Base-by-base conservation (phyloP, 2,797 vertebrate genomes). In the Gastrophryne carolinensis region DNA sequence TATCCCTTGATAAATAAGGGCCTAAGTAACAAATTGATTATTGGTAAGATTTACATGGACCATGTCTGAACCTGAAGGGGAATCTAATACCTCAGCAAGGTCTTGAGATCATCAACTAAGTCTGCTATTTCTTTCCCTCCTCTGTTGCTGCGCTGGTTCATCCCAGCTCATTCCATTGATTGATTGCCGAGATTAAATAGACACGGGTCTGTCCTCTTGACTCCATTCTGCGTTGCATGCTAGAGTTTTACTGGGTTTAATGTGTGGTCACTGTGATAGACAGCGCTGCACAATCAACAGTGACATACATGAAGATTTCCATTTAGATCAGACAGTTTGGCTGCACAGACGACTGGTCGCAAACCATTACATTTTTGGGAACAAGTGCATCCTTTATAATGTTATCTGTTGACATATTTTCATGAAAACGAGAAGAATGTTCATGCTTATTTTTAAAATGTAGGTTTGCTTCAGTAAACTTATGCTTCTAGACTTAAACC, bases 161-260 rank as follows among this genome's bases (percentile, higher is more conserved):
- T 73, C 73, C 64, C 54, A 84, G 80, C 79, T 84, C 80, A 86
- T 84, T 87, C 83, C 67, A 65, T 37, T 82, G 83, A 86, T 83
- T 83, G 80, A 85, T 86, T 81, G 80, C 80, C 81, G 30, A 77
- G 85, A 84, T 85, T 80, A 84, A 41, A 83, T 78, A 81, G 80
- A 87, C 86, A 84, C 83, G 79, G 27, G 79, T 73, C 62, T 53
- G 39, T 75, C 79, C 80, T 72, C 21, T 72, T 84, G 81, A 78
- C 83, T 82, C 81, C 52, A 64, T 39, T 79, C 72, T 77, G 29
- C 69, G 56, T 53, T 58, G n/a, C 5, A 30, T 39, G 15, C 32
- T 1, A 17, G 12, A 15, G 50, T 1, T 27, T 8, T 26, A n/a
- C 39, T 2, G 82, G 73, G 56, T 65, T 21, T 68, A 15, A 19